Conservation (phyloP, 2,888 invertebrate species). For the Oligia strigilis region DNA sequence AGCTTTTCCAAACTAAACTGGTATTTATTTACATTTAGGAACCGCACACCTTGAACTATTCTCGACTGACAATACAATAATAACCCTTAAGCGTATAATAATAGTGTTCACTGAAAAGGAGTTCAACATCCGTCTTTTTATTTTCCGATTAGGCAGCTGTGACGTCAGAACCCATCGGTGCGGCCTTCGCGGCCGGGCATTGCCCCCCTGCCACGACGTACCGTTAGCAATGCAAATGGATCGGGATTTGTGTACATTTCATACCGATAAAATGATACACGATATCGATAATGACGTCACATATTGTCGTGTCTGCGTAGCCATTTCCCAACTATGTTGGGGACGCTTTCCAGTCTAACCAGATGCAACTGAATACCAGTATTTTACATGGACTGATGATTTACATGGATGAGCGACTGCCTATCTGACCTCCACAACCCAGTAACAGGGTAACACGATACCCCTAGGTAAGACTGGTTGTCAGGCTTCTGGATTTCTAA, state of each 20-base stretch:
- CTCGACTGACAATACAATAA: conserved; percentile 42
- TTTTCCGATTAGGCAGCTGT: conserved; percentile 66
- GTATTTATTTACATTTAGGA: conserved; percentile 48
- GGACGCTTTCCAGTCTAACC: not conserved
- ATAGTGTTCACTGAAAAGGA: conserved; percentile 54
- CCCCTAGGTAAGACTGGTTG: too few relatives aligned
- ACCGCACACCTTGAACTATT: conserved; percentile 36
- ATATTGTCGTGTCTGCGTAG: not conserved
- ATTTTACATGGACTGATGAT: not conserved
- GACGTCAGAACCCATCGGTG: conserved; percentile 78
- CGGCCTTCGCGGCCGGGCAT: conserved; percentile 85
- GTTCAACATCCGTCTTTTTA: conserved; percentile 65
- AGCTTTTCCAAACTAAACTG: conserved; percentile 20
- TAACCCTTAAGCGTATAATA: conserved; percentile 45
- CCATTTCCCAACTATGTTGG: not conserved
- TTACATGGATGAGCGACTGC: not conserved
- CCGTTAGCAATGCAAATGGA: conserved; percentile 80
- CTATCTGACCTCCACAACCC: not conserved
- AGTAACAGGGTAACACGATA: not conserved
- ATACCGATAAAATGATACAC: conserved; percentile 48
- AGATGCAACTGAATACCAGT: not conserved
- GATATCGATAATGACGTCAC: conserved; percentile 27
- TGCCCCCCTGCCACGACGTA: conserved; percentile 70
- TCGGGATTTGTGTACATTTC: conserved; percentile 63
- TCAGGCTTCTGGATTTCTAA: not conserved